Base-by-base conservation (phyloP, 2,113 vertebrate species). In the Grallaria varia region DNA sequence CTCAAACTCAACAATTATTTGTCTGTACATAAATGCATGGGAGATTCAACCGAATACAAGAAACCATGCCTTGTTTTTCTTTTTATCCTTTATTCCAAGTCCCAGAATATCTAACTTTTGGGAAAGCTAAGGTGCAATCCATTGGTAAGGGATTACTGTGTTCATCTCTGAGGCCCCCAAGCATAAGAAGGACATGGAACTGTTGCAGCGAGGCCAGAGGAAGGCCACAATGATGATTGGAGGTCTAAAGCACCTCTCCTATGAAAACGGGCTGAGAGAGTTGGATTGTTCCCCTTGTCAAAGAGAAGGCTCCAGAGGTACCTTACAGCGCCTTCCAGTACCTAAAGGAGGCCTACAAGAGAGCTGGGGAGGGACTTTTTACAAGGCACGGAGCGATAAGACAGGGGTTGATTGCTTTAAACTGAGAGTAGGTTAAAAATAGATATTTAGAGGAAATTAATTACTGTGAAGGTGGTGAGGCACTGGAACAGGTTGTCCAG, bases 211-310 rank as follows among this genome's bases (percentile, higher is more conserved):
- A 50, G 9, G 45, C 44, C 68, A 50, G 44, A 44, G 31, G 11
- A 64, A 37, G 8, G 8, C 11, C 37, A 52, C 0, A 1, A 24
- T 58, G 37, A 28, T 44, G 27, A 2, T 0, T 24, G 12, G 12
- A 10, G 50, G 35, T 8, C 35, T 56, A 59, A 27, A 66, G 19
- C 4, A 28, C 2, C 22, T 50, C 42, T 81, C 35, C 9, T 28
- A 2, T 42, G 42, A 40, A 21, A 8, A 25, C 19, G 30, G n/a
- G 7, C 50, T 56, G 67, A 56, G 31, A 42, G n/a, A 80, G 20
- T 5, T 80, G 35, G 24, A 3, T 8, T 75, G 60, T 20, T 35
- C 60, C 13, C 5, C 5, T 2, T 67, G 52, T 31, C 16, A 42
- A 67, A 58, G 8, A 67, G 44, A 31, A 76, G 35, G 25, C 14